Percentiles rank a stretch among this genome's conserved stretches.
These are phyloP conservation scores for Microcebus murinus DNA, from an alignment of 2,113 vertebrate genomes.

Conservation along the genomic window DNA sequence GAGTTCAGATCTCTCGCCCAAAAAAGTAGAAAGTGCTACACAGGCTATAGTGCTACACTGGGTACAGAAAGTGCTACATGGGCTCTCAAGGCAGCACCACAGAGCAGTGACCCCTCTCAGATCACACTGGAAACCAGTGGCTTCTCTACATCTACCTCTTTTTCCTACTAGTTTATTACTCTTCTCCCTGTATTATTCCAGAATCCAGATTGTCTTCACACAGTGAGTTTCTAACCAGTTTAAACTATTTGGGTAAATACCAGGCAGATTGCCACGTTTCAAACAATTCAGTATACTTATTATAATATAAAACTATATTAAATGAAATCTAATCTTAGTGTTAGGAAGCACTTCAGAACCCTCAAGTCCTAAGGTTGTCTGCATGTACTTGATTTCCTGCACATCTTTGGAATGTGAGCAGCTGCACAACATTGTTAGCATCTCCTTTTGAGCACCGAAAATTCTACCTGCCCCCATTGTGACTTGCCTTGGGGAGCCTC, in stretches of 20 bases:
- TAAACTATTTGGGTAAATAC: not conserved
- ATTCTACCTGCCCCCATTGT: accelerated
- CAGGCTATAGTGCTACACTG: no score
- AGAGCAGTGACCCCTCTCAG: not conserved
- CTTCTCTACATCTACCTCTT: not conserved
- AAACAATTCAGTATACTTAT: not conserved
- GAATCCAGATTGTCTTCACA: not conserved
- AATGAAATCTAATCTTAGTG: not conserved
- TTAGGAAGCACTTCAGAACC: not conserved
- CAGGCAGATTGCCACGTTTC: not conserved
- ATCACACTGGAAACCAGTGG: not conserved
- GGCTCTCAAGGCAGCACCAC: not conserved
- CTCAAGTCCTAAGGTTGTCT: not conserved
- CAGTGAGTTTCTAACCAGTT: not conserved
- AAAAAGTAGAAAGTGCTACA: accelerated
- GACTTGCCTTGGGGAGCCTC: accelerated
- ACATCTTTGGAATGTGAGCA: not conserved
- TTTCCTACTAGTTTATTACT: not conserved
- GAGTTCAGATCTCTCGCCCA: accelerated
- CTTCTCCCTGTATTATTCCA: not conserved
- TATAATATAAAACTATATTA: not conserved
- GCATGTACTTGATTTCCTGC: not conserved
- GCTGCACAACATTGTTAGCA: accelerated
- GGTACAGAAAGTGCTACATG: accelerated
- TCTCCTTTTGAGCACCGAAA: not conserved